Base-by-base conservation (phyloP, 1,140 invertebrate species). In the Bombus balteatus region DNA sequence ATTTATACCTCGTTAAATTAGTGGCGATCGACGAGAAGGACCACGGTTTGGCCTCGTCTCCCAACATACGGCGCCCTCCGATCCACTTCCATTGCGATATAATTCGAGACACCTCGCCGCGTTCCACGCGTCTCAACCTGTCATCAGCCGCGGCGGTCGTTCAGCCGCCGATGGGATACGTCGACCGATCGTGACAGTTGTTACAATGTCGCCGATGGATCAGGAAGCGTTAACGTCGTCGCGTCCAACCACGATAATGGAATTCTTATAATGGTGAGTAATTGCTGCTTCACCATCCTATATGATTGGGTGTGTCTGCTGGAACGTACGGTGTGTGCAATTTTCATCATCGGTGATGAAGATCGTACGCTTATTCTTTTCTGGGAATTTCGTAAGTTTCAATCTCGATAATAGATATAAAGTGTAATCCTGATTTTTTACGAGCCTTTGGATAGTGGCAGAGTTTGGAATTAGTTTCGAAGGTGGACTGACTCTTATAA, bases 1-100 rank as follows among this genome's bases (percentile, higher is more conserved):
- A 94, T 94, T 94, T 94, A 92, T 92, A 91, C 85, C 91, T 93
- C 92, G 93, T 94, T 93, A 94, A 94, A 94, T 94, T 94, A 94
- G 88, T 87, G 91, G 90, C 88, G 90, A 93, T 94, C 90, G 88
- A 75, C 90, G 85, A 59, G 70, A 59, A 83, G 70, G 39, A 78
- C 47, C 39, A 15, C 22, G 10, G 39, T 70, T n/a, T n/a, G n/a
- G 47, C 57, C 32, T 22, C 15, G n/a, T 41, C 41, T 32, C 47
- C 47, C 18, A 8, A 53, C 6, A 53, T 53, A 53, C 47, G 47
- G 47, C 18, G 6, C 18, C 28, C 18, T 32, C 32, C n/a, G 73
- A 77, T 70, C 62, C 81, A 22, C 82, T 79, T 72, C 68, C 76
- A 80, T 85, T 80, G 79, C 43, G 83, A 85, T 80, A 85, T 85